phyloP scores from a whole-genome alignment of 2,888 invertebrate genomes.

The Tetheella fluctuosa region DNA sequence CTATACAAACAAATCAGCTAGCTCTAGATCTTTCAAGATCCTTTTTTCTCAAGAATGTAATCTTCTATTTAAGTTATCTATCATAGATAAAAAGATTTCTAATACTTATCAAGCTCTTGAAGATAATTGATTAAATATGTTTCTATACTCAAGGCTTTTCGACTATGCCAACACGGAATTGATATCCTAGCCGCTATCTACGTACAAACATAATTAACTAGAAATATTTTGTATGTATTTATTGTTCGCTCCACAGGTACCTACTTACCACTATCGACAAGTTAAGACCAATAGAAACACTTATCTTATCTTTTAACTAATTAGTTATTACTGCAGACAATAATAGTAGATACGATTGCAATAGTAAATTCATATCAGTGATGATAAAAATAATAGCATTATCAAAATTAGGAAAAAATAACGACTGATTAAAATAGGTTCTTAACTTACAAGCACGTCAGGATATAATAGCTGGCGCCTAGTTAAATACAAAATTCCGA shows the following conservation, averaged over 20 bases:
- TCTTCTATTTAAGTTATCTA: neutral
- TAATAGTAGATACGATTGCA: neutral
- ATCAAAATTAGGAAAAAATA: neutral
- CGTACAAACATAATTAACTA: constrained; percentile 29
- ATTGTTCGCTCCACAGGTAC: constrained; percentile 37
- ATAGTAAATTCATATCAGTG: neutral
- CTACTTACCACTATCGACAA: constrained; percentile 21
- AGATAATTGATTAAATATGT: neutral
- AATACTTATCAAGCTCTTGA: constrained; percentile 14
- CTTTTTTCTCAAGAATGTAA: too few species aligned
- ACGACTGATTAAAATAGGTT: neutral
- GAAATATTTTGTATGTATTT: constrained; percentile 21
- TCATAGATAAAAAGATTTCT: neutral
- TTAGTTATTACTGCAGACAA: neutral
- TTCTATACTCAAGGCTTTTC: neutral
- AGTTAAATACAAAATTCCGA: neutral
- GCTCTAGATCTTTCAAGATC: too few species aligned
- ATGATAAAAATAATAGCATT: neutral
- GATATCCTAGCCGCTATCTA: constrained; percentile 31
- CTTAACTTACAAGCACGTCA: neutral
- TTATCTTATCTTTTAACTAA: constrained; percentile 40
- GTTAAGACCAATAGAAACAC: constrained; percentile 23
- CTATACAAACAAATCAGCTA: too few species aligned
- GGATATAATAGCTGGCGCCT: neutral
- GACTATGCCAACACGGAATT: constrained; percentile 8